Percentiles rank a stretch among this genome's conserved stretches.
These are phyloP conservation scores for Dendroctonus ponderosae DNA, from an alignment of 1,140 invertebrate species.

Conservation along the genomic window DNA sequence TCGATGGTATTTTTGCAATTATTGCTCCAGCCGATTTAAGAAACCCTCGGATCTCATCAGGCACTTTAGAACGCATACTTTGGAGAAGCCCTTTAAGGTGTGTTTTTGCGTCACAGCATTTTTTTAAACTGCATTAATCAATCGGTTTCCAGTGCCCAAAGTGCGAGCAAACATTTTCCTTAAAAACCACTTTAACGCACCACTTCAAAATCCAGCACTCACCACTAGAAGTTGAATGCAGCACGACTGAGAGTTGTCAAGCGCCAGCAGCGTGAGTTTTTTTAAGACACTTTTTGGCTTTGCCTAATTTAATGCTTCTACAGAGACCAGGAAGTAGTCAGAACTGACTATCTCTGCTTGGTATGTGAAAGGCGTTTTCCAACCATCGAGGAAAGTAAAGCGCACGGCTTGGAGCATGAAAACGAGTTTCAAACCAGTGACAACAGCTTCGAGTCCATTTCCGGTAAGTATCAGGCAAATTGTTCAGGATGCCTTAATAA, in stretches of 20 bases:
- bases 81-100: conserved; percentile 48
- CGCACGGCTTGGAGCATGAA: too few species aligned
- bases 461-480: neutral
- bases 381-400: too few species aligned
- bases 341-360: too few species aligned
- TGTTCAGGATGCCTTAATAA: conserved; percentile 3
- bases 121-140: neutral
- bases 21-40: conserved; percentile 47
- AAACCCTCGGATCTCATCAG: conserved; percentile 50
- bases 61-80: conserved; percentile 48
- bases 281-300: too few species aligned
- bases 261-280: too few species aligned
- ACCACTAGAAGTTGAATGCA: too few species aligned
- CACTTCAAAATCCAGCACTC: conserved; percentile 42
- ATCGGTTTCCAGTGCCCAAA: conserved; percentile 39
- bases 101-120: conserved; percentile 1
- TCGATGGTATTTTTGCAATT: conserved; percentile 45
- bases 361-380: too few species aligned
- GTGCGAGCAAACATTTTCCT: conserved; percentile 40
- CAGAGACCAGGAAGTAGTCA: too few species aligned
- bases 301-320: too few species aligned
- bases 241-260: too few species aligned
- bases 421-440: too few species aligned
- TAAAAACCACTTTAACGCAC: conserved; percentile 43
- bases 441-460: too few species aligned